phyloP scores from a whole-genome alignment of 2,797 vertebrate genomes.

The Carcharodon carcharias region DNA sequence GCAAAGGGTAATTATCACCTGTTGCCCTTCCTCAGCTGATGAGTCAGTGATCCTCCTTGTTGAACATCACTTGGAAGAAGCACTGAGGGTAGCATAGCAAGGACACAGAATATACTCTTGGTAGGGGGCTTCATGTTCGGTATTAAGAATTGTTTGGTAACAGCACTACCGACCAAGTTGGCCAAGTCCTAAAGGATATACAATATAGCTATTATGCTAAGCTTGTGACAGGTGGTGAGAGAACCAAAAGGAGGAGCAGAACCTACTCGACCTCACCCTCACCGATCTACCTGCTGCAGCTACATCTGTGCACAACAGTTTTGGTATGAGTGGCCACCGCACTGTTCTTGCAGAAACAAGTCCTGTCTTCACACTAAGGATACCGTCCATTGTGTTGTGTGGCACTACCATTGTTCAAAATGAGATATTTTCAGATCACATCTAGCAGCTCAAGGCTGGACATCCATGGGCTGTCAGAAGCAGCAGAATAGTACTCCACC shows the following conservation, averaged over 20 bases:
- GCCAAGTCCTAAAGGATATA: neutral
- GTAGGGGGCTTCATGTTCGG: neutral
- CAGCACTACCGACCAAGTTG: neutral
- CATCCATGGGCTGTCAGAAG: neutral
- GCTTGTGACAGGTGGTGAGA: neutral
- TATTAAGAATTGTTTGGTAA: neutral
- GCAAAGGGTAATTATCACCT: neutral
- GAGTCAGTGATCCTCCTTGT: neutral
- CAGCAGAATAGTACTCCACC: neutral
- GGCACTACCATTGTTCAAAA: too few species aligned
- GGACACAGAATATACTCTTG: neutral
- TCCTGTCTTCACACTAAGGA: neutral
- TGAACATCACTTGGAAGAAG: neutral
- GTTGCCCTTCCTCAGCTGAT: too few species aligned
- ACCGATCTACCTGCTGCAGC: neutral
- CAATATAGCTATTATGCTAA: neutral
- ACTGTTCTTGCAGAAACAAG: neutral
- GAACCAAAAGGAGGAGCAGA: neutral
- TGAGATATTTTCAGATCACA: too few species aligned
- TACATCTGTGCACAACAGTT: neutral
- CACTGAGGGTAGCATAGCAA: neutral
- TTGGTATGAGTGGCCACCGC: neutral
- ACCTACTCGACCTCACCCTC: neutral
- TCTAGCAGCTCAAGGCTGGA: neutral
- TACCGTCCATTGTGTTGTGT: neutral